Conservation (phyloP, 2,797 vertebrate species). For the Sebastes cheni region DNA sequence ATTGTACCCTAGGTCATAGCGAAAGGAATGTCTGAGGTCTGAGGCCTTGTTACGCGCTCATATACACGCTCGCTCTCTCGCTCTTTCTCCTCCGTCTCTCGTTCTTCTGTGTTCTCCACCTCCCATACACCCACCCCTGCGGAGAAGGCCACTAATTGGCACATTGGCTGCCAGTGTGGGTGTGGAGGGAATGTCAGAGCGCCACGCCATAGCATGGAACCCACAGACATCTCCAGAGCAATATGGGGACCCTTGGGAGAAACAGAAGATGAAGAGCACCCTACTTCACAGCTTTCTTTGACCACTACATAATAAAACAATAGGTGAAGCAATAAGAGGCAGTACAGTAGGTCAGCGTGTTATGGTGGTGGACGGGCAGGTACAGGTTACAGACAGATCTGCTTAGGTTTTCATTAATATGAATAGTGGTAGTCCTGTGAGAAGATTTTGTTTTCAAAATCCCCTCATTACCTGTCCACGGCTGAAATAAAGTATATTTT, state of each 20-base stretch:
- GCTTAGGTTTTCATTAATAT: neutral
- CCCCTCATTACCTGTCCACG: neutral
- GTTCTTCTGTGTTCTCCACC: conserved; percentile 79
- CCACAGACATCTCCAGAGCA: conserved; percentile 80
- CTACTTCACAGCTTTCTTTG: conserved; percentile 59
- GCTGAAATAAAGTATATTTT: neutral
- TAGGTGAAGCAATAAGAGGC: conserved; percentile 38
- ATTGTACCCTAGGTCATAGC: conserved; percentile 85
- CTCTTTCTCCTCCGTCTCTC: conserved; percentile 75
- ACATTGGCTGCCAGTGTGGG: conserved; percentile 87
- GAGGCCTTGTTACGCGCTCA: conserved; percentile 78
- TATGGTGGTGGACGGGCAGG: conserved; percentile 4
- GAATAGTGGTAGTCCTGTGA: neutral
- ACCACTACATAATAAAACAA: conserved; percentile 55
- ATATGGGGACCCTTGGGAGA: conserved; percentile 68
- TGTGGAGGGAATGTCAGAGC: conserved; percentile 86
- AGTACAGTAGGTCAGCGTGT: conserved; percentile 10
- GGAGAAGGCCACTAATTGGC: conserved; percentile 88
- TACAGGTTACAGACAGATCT: neutral
- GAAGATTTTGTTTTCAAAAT: neutral
- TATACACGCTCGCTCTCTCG: conserved; percentile 64
- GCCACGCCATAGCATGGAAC: conserved; percentile 81
- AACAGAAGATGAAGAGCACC: conserved; percentile 64
- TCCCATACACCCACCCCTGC: conserved; percentile 79
- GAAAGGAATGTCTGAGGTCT: conserved; percentile 87